Evolutionary conservation across 2,797 vertebrate genomes (phyloP).

Genomic region (Oryzias dopingdopingensis): DNA sequence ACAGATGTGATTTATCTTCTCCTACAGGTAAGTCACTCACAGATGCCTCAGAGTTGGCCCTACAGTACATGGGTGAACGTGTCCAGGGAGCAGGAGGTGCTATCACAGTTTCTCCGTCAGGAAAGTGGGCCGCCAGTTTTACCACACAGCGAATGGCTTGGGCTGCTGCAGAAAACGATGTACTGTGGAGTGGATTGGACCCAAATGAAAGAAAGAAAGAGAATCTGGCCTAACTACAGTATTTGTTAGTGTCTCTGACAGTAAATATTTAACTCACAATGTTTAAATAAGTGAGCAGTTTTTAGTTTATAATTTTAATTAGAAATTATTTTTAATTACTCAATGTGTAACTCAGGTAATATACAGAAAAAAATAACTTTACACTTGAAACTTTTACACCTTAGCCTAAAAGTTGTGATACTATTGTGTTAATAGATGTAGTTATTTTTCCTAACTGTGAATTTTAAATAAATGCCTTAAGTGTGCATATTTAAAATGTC

Average conservation of each 20-base stretch:
- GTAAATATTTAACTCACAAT: not conserved
- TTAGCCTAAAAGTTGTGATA: too few relatives aligned
- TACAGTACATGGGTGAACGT: conserved; percentile 73
- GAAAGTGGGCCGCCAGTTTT: conserved; percentile 74
- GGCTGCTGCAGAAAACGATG: conserved; percentile 60
- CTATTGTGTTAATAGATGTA: too few relatives aligned
- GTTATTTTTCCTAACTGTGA: too few relatives aligned
- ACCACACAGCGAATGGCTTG: conserved; percentile 75
- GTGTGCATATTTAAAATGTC: too few relatives aligned
- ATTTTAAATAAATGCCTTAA: too few relatives aligned
- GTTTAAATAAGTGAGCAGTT: not conserved
- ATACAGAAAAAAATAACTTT: too few relatives aligned
- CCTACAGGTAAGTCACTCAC: conserved; percentile 58
- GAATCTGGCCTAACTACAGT: conserved; percentile 15
- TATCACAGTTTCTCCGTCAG: conserved; percentile 66
- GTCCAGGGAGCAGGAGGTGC: conserved; percentile 74
- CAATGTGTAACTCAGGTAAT: too few relatives aligned
- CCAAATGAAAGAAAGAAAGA: conserved; percentile 55
- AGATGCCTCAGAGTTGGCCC: conserved; percentile 58
- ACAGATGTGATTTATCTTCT: not conserved
- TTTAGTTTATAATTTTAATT: not conserved
- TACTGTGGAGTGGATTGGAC: conserved; percentile 73
- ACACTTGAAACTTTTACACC: too few relatives aligned
- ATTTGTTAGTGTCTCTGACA: not conserved
- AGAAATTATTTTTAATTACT: too few relatives aligned